Evolutionary conservation across 1,140 invertebrate species (phyloP), one percentile per base, ranked within the genome.

Genomic region (Aethina tumida): DNA sequence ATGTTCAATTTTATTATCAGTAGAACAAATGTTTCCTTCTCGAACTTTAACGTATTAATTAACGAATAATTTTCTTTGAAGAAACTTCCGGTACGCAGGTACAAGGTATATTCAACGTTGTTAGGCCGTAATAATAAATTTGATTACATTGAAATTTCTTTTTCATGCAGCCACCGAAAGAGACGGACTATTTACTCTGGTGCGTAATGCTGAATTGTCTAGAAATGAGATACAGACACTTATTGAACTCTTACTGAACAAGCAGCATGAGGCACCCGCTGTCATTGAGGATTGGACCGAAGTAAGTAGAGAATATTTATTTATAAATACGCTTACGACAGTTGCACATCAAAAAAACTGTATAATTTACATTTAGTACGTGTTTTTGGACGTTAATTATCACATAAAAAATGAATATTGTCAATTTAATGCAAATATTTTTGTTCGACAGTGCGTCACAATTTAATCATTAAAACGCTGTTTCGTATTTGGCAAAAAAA

Each of bases 191-290:
- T 45, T 84, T 43, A 73, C 78, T 15, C 69, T 84, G 4, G 74
- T 92, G 7, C 75, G 80, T 45, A 79, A 80, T 47, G 79, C 84
- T 33, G 75, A 84, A 39, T 67, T 93, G 0, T 86, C 81, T 45
- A 79, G 84, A 39, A 77, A 74, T 27, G 89, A 93, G 62, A 81
- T 90, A 41, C 88, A 93, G 66, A 79, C 81, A 41, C 68, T 93
- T 7, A 91, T 91, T 52, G 87, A 93, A 59, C 75, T 84, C 36
- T 67, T 93, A 28, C 65, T 93, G 17, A 89, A 91, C 62, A 89
- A 88, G 55, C 83, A 86, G 58, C 76, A 84, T 53, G 83, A 84
- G 52, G 79, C 77, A 46, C 75, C 77, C 1, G 68, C 69, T 0
- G 72, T 79, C 39, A 75, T 83, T 43, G 76, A 81, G 13, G 84